Base-by-base conservation (phyloP, 92 coral and sea anemone species). In the Metridium senile region DNA sequence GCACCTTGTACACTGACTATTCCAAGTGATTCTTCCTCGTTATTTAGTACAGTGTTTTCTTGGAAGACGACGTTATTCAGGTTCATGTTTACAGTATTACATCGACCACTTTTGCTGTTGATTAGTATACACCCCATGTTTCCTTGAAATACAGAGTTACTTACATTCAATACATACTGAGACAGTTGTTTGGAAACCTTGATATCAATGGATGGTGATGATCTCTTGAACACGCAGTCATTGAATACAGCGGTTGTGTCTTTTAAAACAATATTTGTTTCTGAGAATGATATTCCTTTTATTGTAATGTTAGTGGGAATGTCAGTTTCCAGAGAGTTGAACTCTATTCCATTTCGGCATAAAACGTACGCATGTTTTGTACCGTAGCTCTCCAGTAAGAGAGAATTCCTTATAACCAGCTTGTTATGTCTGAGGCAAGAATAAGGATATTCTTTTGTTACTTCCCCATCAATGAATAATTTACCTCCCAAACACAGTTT, bases 191-290 rank as follows among this genome's bases (percentile, higher is more conserved):
- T 58, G 8, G 68, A 58, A 16, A 49, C 51, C 49, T 29, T 58
- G 7, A 73, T 33, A 21, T 58, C 35, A 22, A 73, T 31, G 2
- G 78, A 34, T 73, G 78, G 70, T 18, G 80, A 63, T 27, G 80
- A 62, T 28, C 43, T 62, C 80, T 39, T 33, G 45, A 75, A 75
- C 19, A 28, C 29, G 51, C 80, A 75, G 63, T 59, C 51, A 21
- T 64, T 45, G 66, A 75, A 58, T n/a, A 23, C 53, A 27, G 71
- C 71, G 47, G 28, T 26, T 26, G 66, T 51, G 22, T 75, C 54
- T 45, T 28, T 29, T 33, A 62, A 51, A 62, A 11, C 9, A 18
- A 75, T 17, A 58, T 7, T 30, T 22, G 80, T 62, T 26, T 64
- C 62, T 29, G 46, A 39, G 45, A 75, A 63, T 11, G 17, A 23